Evolutionary conservation across 2,888 invertebrate species (phyloP).

Genomic region (Rutpela maculata): DNA sequence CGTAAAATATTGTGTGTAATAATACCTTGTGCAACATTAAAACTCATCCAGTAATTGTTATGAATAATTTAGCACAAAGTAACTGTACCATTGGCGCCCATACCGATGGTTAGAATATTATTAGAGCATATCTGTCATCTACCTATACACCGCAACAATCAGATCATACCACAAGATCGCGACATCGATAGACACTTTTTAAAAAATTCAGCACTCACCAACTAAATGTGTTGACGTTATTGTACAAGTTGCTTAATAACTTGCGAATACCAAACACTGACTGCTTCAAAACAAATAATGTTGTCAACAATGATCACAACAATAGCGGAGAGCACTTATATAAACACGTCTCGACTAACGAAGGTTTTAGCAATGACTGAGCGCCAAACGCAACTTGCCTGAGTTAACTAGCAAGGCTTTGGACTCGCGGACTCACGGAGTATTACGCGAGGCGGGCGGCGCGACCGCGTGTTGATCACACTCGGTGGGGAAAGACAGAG

Average conservation of each 20-base stretch:
- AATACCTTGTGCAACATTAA: conserved; percentile 13
- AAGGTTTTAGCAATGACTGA: conserved; percentile 50
- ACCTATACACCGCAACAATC: conserved; percentile 50
- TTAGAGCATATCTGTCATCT: conserved; percentile 66
- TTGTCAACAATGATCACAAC: conserved; percentile 53
- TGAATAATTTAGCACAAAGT: conserved; percentile 54
- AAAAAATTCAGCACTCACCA: conserved; percentile 53
- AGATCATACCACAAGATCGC: conserved; percentile 43
- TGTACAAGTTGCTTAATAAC: conserved; percentile 36
- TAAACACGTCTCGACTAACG: conserved; percentile 44
- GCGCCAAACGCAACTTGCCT: conserved; percentile 43
- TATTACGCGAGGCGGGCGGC: conserved; percentile 53
- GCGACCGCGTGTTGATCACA: conserved; percentile 57
- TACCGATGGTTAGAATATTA: conserved; percentile 58
- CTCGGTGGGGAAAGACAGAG: conserved; percentile 70
- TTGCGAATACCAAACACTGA: conserved; percentile 43
- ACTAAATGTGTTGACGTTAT: conserved; percentile 52
- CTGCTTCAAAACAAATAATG: conserved; percentile 41
- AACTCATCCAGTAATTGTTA: conserved; percentile 12
- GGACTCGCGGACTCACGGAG: conserved; percentile 41
- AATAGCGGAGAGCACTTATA: conserved; percentile 48
- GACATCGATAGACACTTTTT: conserved; percentile 34
- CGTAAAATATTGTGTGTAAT: conserved; percentile 20
- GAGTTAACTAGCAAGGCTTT: conserved; percentile 53
- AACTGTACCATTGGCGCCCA: conserved; percentile 62